phyloP scores from a whole-genome alignment of 2,888 invertebrate genomes.

The Cerastis leucographa region DNA sequence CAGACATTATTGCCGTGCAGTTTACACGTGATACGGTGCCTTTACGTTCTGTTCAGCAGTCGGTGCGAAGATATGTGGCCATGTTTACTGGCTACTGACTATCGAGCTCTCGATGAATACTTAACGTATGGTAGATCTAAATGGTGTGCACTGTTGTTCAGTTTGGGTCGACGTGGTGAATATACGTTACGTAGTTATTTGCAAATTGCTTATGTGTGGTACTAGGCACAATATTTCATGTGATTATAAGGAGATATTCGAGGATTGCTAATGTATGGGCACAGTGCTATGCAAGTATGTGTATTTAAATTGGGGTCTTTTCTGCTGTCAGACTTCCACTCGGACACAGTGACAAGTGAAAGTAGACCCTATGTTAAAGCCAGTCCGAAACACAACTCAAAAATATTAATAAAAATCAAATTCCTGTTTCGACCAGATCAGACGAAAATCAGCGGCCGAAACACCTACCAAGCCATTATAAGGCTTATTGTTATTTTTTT shows the following conservation, averaged over 20 bases:
- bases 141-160: not conserved
- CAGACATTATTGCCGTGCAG: slow-evolving; percentile 60
- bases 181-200: not conserved
- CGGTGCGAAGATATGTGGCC: slow-evolving; percentile 53
- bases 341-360: not conserved
- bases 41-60: slow-evolving; percentile 46
- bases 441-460: too few species aligned
- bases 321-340: not conserved
- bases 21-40: slow-evolving; percentile 61
- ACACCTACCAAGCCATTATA: too few species aligned
- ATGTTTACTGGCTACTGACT: slow-evolving; percentile 44
- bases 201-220: not conserved
- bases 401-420: too few species aligned
- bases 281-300: not conserved
- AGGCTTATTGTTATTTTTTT: not conserved
- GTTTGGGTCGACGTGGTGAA: slow-evolving; percentile 15
- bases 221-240: not conserved
- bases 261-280: not conserved
- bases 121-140: slow-evolving; percentile 14
- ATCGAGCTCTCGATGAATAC: slow-evolving; percentile 43
- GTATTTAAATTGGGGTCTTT: not conserved
- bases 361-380: not conserved
- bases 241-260: not conserved
- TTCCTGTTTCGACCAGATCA: too few species aligned
- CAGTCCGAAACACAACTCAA: too few species aligned